phyloP scores from a whole-genome alignment of 2,113 vertebrate genomes.

The Muntiacus reevesi region DNA sequence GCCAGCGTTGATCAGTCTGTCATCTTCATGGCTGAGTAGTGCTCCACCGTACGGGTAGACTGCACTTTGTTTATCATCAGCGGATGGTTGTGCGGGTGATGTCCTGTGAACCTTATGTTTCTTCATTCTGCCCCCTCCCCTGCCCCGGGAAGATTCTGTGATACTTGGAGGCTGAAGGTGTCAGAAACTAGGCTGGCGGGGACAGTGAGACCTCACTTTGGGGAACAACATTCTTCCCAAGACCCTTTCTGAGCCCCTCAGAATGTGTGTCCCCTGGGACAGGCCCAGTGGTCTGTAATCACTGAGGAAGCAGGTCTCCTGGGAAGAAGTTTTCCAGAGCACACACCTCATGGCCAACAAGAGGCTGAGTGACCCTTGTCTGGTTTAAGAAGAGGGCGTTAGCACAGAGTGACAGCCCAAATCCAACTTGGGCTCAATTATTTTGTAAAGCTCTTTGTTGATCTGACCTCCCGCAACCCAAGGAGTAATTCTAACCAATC shows the following conservation, averaged over 20 bases:
- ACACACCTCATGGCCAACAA: background rate
- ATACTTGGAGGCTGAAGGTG: background rate
- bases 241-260: background rate
- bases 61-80: background rate
- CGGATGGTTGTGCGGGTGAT: background rate
- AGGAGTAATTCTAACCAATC: slow-evolving; percentile 42
- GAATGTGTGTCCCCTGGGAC: background rate
- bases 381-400: background rate
- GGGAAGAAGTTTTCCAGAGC: background rate
- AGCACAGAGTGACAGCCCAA: background rate
- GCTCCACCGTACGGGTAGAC: rapidly evolving
- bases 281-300: background rate
- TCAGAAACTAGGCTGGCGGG: background rate
- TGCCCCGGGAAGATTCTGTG: background rate
- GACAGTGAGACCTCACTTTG: background rate
- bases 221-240: too few species aligned
- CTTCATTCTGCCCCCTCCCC: background rate
- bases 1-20: rapidly evolving
- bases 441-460: slow-evolving; percentile 30
- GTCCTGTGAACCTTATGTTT: background rate
- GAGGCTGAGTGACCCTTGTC: background rate
- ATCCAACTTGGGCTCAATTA: background rate
- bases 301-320: background rate
- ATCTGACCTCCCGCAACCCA: background rate
- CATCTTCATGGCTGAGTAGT: background rate